phyloP scores from a whole-genome alignment of 2,113 vertebrate species.

The Paralichthys olivaceus region DNA sequence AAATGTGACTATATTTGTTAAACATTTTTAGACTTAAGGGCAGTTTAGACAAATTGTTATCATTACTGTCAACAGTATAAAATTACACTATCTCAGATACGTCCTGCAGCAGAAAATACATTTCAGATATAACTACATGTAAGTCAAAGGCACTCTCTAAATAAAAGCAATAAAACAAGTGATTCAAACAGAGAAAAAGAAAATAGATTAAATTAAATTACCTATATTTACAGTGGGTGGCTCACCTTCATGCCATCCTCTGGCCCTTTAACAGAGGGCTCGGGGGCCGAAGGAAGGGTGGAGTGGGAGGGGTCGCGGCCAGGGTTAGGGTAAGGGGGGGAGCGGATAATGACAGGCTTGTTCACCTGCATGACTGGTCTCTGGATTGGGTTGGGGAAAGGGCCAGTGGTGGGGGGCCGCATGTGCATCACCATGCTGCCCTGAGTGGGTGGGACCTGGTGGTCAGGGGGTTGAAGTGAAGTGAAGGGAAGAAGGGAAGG shows the following conservation, averaged over 20 bases:
- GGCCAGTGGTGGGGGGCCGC: conserved; percentile 82
- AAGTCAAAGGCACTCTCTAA: conserved; percentile 16
- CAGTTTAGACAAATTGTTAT: background rate
- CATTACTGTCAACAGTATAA: background rate
- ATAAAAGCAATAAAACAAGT: conserved; percentile 1
- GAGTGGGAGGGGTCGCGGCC: conserved; percentile 78
- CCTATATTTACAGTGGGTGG: conserved; percentile 86
- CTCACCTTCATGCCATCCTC: conserved; percentile 89
- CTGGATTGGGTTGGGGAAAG: conserved; percentile 86
- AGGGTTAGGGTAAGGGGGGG: conserved; percentile 80
- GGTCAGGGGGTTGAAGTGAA: conserved; percentile 1
- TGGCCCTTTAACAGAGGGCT: conserved; percentile 79
- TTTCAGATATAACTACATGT: background rate
- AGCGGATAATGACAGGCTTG: conserved; percentile 84
- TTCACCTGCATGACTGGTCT: conserved; percentile 87
- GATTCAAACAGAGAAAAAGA: conserved; percentile 53
- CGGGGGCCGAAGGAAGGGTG: conserved; percentile 79
- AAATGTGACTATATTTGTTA: background rate
- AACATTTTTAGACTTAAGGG: background rate
- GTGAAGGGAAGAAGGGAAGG: background rate
- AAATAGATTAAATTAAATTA: conserved; percentile 79
- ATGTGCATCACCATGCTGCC: conserved; percentile 88
- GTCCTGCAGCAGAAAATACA: background rate
- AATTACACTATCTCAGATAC: background rate
- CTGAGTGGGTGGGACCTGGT: conserved; percentile 80